Percentiles rank a stretch among this genome's conserved stretches.
phyloP scores from a whole-genome alignment of 2,113 vertebrate genomes.

The Pomatostomus ruficeps region DNA sequence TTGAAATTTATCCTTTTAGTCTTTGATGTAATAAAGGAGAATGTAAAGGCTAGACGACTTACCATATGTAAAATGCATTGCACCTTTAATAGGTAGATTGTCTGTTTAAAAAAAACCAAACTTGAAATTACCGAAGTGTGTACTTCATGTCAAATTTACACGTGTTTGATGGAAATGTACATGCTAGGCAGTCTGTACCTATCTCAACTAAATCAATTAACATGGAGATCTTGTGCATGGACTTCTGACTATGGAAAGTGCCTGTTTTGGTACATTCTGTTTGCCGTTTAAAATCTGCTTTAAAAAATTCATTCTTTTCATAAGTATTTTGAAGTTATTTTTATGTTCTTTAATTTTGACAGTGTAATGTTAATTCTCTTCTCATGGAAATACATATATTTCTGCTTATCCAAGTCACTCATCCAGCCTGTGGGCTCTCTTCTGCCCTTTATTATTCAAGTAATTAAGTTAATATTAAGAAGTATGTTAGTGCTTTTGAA shows the following conservation, averaged over 20 bases:
- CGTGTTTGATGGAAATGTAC: conserved; percentile 17
- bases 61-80: conserved; percentile 78
- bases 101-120: conserved; percentile 1
- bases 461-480: conserved; percentile 7
- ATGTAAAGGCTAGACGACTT: conserved; percentile 51
- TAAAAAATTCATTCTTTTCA: not conserved
- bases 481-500: conserved; percentile 22
- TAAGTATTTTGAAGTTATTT: not conserved
- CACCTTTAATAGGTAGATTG: conserved; percentile 79
- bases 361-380: conserved; percentile 16
- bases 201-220: conserved; percentile 24
- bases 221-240: conserved; percentile 49
- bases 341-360: conserved; percentile 20
- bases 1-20: not conserved
- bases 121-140: not conserved
- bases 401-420: conserved; percentile 67
- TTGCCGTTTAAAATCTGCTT: not conserved
- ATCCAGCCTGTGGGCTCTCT: conserved; percentile 52
- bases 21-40: not conserved
- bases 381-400: conserved; percentile 46
- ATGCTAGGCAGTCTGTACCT: not conserved
- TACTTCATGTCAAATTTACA: conserved; percentile 29
- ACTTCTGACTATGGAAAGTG: conserved; percentile 26
- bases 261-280: not conserved
- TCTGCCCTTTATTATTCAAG: conserved; percentile 32